Evolutionary conservation across 1,140 invertebrate genomes (phyloP), one percentile per base, ranked within the genome.

Genomic region (Nylanderia fulva): DNA sequence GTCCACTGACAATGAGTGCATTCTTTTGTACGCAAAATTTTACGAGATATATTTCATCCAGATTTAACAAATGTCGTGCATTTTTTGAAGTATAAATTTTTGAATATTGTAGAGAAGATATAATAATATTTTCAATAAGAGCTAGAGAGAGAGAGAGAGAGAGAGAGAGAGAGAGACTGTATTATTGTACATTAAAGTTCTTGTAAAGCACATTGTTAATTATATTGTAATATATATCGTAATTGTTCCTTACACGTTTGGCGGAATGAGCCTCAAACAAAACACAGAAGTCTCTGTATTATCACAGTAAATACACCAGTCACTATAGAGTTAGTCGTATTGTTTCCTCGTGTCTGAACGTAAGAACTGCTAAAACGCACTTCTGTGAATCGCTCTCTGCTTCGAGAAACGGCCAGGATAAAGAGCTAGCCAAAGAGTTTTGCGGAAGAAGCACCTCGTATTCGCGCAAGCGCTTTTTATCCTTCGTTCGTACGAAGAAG

Each of bases 381-480:
- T 80, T 58, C 36, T 42, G 27, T 52, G 77, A 82, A 82, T 80
- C 64, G 75, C 61, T 39, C 75, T 68, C 52, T 58, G 36, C 77
- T 72, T 71, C 24, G 27, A 42, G 52, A 72, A 71, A 52, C 77
- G 52, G 42, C 66, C 24, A n/a, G 48, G 39, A 82, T 82, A 72
- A 82, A 82, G 77, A 71, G 77, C 24, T 33, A 29, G 54, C 77
- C 77, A 42, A 72, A 72, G 77, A 72, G 52, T 82, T 60, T 72
- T 82, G 66, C 66, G 77, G 77, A 60, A 82, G 71, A 72, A 71
- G 66, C 66, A 72, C 66, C 52, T 80, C 52, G 54, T 72, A 58
- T 72, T 80, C 77, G 64, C 27, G 64, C 77, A 58, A 82, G 71
- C 77, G 77, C 77, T 82, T 82, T 72, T 80, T 80, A 80, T 36